Evolutionary conservation across 2,113 vertebrate species (phyloP).

Genomic region (Panthera uncia): DNA sequence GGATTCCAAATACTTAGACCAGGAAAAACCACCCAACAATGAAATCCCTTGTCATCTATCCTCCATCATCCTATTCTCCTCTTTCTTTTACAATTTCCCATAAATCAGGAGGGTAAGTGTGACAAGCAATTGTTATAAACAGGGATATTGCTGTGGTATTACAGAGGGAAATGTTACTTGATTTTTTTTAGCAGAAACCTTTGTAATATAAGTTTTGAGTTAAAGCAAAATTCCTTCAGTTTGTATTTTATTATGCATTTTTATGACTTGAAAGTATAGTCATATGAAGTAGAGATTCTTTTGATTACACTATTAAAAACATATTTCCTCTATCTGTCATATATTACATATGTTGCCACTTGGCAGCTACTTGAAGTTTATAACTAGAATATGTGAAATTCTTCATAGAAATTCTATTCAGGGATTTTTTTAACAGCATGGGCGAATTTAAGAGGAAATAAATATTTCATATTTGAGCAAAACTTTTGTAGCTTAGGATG

Average conservation of each 20-base stretch:
- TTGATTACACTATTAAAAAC: not conserved
- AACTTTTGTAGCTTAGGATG: not conserved
- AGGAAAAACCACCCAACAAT: not conserved
- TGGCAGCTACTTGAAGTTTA: not conserved
- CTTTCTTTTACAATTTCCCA: not conserved
- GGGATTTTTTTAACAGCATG: not conserved
- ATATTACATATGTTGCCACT: not conserved
- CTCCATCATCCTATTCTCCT: not conserved
- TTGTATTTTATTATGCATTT: conserved; percentile 16
- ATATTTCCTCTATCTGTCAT: not conserved
- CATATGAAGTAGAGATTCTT: not conserved
- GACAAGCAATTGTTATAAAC: not conserved
- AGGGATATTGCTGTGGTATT: not conserved
- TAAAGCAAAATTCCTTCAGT: not conserved
- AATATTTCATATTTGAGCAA: not conserved
- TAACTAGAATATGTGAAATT: not conserved
- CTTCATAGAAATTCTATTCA: conserved; percentile 8
- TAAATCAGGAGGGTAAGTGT: not conserved
- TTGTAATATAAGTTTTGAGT: conserved; percentile 29
- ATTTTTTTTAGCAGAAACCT: not conserved
- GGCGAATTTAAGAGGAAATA: not conserved
- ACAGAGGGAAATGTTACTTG: not conserved
- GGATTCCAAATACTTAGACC: not conserved
- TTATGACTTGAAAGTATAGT: not conserved
- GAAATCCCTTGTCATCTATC: not conserved